Evolutionary conservation across 1,140 invertebrate species (phyloP).

Genomic region (Hylaeus anthracinus): DNA sequence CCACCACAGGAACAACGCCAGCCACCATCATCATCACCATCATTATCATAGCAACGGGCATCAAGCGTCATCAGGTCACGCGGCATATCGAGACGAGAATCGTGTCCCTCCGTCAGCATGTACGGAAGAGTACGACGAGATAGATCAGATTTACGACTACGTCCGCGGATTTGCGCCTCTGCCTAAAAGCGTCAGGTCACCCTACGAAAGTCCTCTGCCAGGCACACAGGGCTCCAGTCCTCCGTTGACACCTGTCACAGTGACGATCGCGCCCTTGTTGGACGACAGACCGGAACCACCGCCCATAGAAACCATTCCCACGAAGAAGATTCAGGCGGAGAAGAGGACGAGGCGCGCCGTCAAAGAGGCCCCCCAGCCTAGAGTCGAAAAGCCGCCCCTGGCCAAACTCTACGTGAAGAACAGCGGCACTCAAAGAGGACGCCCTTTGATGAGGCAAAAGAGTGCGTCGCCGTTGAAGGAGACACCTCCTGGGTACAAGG

Average conservation of each 20-base stretch:
- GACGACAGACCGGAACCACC: slow-evolving; percentile 91
- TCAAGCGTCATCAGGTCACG: slow-evolving; percentile 61
- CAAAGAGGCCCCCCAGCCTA: slow-evolving; percentile 80
- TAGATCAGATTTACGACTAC: slow-evolving; percentile 98
- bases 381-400: slow-evolving; percentile 78
- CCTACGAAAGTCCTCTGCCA: slow-evolving; percentile 80
- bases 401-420: slow-evolving; percentile 91
- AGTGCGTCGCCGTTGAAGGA: slow-evolving; percentile 88
- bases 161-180: slow-evolving; percentile 94
- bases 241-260: slow-evolving; percentile 73
- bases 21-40: slow-evolving; percentile 69
- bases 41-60: slow-evolving; percentile 68
- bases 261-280: slow-evolving; percentile 76
- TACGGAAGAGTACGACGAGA: slow-evolving; percentile 95
- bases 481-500: slow-evolving; percentile 85
- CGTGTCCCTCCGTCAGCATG: slow-evolving; percentile 80
- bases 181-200: slow-evolving; percentile 89
- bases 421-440: slow-evolving; percentile 84
- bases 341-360: slow-evolving; percentile 83
- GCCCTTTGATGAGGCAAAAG: slow-evolving; percentile 86
- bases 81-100: slow-evolving; percentile 79
- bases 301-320: slow-evolving; percentile 94
- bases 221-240: slow-evolving; percentile 56
- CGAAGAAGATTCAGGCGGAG: slow-evolving; percentile 89
- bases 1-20: slow-evolving; percentile 72